phyloP scores from a whole-genome alignment of 2,113 vertebrate species.

The Anser cygnoides region DNA sequence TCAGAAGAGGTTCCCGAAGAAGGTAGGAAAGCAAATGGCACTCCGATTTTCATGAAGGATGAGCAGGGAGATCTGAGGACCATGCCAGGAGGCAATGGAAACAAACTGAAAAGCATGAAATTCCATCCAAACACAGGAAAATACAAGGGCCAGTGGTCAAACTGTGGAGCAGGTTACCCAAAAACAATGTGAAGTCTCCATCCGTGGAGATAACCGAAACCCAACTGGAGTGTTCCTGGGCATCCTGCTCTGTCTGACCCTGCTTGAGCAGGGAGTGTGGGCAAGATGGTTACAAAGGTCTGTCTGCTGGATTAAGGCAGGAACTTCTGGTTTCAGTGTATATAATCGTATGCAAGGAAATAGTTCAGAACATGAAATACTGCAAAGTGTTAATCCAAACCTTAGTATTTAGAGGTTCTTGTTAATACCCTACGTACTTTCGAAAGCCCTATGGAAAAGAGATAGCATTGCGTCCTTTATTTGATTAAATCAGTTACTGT shows the following conservation, averaged over 20 bases:
- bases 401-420: neutral
- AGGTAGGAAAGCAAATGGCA: neutral
- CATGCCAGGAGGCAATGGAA: too few species aligned
- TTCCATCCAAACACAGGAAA: neutral
- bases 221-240: neutral
- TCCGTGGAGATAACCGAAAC: neutral
- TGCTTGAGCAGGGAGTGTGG: neutral
- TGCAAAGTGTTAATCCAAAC: neutral
- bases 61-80: neutral
- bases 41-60: neutral
- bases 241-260: neutral
- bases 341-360: neutral
- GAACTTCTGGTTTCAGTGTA: neutral
- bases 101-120: neutral
- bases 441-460: neutral
- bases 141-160: neutral
- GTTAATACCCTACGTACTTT: slow-evolving; percentile 19
- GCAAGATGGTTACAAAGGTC: too few species aligned
- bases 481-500: slow-evolving; percentile 35
- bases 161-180: neutral
- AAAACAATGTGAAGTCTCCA: neutral
- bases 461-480: neutral
- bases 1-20: neutral
- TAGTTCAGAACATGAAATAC: neutral
- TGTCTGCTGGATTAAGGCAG: neutral